phyloP scores from a whole-genome alignment of 2,888 invertebrate species.

The Ecdyonurus torrentis region DNA sequence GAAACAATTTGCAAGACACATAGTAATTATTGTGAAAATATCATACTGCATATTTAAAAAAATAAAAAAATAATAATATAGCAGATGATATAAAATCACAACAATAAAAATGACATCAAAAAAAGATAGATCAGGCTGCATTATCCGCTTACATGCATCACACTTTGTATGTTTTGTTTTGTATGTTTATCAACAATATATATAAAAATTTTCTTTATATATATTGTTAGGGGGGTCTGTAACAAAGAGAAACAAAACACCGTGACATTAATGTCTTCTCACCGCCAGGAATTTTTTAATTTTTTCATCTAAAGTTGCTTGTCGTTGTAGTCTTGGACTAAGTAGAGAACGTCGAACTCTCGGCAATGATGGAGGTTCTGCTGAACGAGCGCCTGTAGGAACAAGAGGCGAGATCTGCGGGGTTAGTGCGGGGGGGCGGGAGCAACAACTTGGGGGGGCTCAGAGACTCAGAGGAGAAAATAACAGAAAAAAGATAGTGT shows the following conservation, averaged over 20 bases:
- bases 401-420: slow-evolving; percentile 24
- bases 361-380: slow-evolving; percentile 16
- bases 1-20: too few species aligned
- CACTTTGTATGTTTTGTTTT: not conserved
- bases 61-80: slow-evolving; percentile 4
- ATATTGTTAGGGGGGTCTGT: not conserved
- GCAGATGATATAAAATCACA: not conserved
- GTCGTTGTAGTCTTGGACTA: slow-evolving; percentile 58
- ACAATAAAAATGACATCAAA: not conserved
- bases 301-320: slow-evolving; percentile 80
- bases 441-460: not conserved
- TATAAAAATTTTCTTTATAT: not conserved
- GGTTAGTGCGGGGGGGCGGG: not conserved
- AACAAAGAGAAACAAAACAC: not conserved
- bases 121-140: not conserved
- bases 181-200: too few species aligned
- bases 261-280: slow-evolving; percentile 22
- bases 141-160: not conserved
- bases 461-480: not conserved
- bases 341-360: slow-evolving; percentile 10
- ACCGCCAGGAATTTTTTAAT: slow-evolving; percentile 90
- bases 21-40: too few species aligned
- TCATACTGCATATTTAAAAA: too few species aligned
- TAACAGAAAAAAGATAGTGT: not conserved
- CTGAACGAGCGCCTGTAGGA: slow-evolving; percentile 26